Base-by-base conservation (phyloP, 2,113 vertebrate species). In the Trogon surrucura region DNA sequence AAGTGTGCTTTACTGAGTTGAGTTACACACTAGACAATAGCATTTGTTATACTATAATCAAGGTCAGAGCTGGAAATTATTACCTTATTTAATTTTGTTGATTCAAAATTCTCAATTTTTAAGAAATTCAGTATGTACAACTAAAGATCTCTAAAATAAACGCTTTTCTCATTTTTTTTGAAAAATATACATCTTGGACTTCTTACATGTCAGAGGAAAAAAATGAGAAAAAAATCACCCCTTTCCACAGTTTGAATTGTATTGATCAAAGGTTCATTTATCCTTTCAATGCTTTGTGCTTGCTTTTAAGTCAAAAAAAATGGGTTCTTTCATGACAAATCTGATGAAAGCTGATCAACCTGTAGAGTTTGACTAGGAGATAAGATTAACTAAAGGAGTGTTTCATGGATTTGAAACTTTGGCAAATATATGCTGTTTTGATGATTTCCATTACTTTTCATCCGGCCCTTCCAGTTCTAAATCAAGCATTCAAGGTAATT, bases 221-320 rank as follows among this genome's bases (percentile, higher is more conserved):
- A 36, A 41, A 25, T 5, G 15, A 41, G 8, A 70, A 71, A 47
- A 65, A 80, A 30, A 17, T 27, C 8, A 45, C 4, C 16, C 80
- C 21, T 75, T 85, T 67, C 18, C 4, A 23, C 16, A 53, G 32
- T 77, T 56, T 2, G 1, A 71, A 19, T 80, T 86, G 15, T 25
- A 44, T 56, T 75, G 32, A 73, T 80, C 45, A 83, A 56, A 72
- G 12, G 7, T 82, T 92, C 50, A 48, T 92, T 80, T 77, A 47
- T 58, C 22, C 16, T 62, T 80, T 12, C n/a, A 78, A 6, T 58
- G 9, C 7, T 50, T 95, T 85, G 89, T 66, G 20, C 7, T 38
- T 75, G 19, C 51, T 85, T 87, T 93, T 79, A 89, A 87, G 32
- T 58, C 30, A 77, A 69, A 88, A 90, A 72, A n/a, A n/a, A n/a